phyloP scores from a whole-genome alignment of 2,888 invertebrate species.

The Chloroclysta siterata region DNA sequence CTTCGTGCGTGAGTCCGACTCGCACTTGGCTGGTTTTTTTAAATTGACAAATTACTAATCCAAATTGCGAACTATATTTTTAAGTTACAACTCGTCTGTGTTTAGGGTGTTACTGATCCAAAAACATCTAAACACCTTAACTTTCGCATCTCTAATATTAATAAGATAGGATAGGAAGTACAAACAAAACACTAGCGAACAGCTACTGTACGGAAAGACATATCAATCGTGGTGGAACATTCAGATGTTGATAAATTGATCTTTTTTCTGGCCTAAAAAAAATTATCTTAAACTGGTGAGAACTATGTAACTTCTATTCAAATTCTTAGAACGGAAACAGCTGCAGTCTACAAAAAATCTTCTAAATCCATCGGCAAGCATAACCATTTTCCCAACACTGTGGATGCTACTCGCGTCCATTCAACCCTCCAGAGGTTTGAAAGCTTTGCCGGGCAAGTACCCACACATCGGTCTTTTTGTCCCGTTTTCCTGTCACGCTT shows the following conservation, averaged over 20 bases:
- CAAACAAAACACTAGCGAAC: no score
- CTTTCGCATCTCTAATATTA: no score
- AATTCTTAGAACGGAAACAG: slow-evolving; percentile 33
- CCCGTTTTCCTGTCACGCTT: slow-evolving; percentile 72
- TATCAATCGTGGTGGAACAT: not conserved
- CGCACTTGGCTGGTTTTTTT: no score
- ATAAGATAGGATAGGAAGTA: no score
- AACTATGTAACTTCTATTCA: slow-evolving; percentile 18
- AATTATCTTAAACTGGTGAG: slow-evolving; percentile 1
- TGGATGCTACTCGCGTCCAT: slow-evolving; percentile 48
- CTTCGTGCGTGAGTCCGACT: no score
- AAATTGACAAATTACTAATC: no score
- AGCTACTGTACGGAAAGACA: not conserved
- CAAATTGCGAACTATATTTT: no score
- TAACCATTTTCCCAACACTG: slow-evolving; percentile 35
- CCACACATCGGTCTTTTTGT: slow-evolving; percentile 66
- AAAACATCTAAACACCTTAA: no score
- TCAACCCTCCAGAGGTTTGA: slow-evolving; percentile 58
- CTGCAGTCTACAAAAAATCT: slow-evolving; percentile 37
- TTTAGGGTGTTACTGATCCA: no score
- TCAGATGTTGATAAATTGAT: not conserved
- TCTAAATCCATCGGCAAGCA: slow-evolving; percentile 34
- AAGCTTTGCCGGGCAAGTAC: slow-evolving; percentile 60
- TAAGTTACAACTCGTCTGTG: no score
- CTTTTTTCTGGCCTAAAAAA: not conserved